Base-by-base conservation (phyloP, 2,888 invertebrate genomes). In the Andrena minutula region DNA sequence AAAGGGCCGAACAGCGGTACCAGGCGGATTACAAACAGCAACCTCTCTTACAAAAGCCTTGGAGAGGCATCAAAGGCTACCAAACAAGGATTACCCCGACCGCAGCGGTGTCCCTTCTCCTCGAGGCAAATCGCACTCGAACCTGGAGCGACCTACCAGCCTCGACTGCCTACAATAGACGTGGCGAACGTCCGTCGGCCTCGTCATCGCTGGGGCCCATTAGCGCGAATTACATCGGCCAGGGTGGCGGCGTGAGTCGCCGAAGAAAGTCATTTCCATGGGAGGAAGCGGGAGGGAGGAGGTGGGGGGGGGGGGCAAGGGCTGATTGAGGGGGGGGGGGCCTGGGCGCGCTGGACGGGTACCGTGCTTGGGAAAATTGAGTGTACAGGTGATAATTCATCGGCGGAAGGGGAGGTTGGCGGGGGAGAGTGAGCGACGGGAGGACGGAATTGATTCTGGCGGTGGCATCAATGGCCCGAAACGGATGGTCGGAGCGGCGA, bases 401-500 rank as follows among this genome's bases (percentile, higher is more conserved):
- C 65, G 63, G 23, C 23, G 68, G 8, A 8, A 26, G 32, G 41
- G 6, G 56, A 28, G 30, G 60, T 72, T 68, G 23, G 16, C 3
- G 47, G 73, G 30, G 26, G 61, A 32, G 23, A 68, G 70, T 16
- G 7, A 32, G 53, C 3, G n/a, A 35, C 10, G 35, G 71, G 51
- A 49, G 74, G 71, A 76, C 84, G 83, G 86, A 90, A 91, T 90
- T 90, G 90, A 91, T 90, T 90, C 89, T 81, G 85, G 87, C 83
- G 68, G 89, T 89, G 89, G 88, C 89, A 91, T 92, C 92, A 91
- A 92, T 91, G 90, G 91, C 90, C 89, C 91, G 90, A 92, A 93
- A 92, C 91, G 91, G 92, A 93, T 92, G 91, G 93, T 93, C 92
- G 92, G 89, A 93, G 92, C 92, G 72, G 80, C 78, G 93, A 93